Conservation (phyloP, 2,113 vertebrate genomes). For the Corydoras maculifer region DNA sequence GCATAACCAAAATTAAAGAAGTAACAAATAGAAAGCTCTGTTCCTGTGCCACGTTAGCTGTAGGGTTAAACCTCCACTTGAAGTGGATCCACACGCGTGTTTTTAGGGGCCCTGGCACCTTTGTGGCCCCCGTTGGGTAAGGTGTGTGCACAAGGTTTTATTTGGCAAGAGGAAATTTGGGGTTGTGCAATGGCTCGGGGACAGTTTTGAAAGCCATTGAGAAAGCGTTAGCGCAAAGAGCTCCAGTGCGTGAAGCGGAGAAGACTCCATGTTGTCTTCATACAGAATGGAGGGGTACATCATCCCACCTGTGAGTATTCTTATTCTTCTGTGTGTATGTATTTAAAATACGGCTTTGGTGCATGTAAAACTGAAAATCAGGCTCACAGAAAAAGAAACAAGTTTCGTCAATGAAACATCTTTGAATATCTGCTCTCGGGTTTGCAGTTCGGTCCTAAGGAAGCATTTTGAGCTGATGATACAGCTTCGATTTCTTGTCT, state of each 20-base stretch:
- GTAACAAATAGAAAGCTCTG: constrained; percentile 42
- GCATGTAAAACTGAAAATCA: not conserved
- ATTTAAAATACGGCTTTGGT: too few species aligned
- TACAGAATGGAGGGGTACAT: constrained; percentile 78
- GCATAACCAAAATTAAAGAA: constrained; percentile 43
- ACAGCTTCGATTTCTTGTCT: too few species aligned
- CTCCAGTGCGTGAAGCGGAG: constrained; percentile 51
- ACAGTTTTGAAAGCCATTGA: constrained; percentile 71
- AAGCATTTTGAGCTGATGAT: too few species aligned
- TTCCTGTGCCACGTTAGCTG: constrained; percentile 27
- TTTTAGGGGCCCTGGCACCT: constrained; percentile 34
- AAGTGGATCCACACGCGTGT: constrained; percentile 15
- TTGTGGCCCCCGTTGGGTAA: constrained; percentile 22
- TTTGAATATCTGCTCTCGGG: too few species aligned
- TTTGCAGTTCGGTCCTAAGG: too few species aligned
- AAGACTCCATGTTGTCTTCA: constrained; percentile 71
- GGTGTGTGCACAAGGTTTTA: constrained; percentile 45
- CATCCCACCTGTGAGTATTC: constrained; percentile 69
- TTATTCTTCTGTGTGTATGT: not conserved
- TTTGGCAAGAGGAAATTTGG: constrained; percentile 72
- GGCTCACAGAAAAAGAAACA: too few species aligned
- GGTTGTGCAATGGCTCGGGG: constrained; percentile 71
- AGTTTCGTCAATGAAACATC: too few species aligned
- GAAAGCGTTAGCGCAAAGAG: constrained; percentile 55
- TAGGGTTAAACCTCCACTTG: constrained; percentile 19